Evolutionary conservation across 92 coral and sea anemone species (phyloP).

Genomic region (Porites cylindrica): DNA sequence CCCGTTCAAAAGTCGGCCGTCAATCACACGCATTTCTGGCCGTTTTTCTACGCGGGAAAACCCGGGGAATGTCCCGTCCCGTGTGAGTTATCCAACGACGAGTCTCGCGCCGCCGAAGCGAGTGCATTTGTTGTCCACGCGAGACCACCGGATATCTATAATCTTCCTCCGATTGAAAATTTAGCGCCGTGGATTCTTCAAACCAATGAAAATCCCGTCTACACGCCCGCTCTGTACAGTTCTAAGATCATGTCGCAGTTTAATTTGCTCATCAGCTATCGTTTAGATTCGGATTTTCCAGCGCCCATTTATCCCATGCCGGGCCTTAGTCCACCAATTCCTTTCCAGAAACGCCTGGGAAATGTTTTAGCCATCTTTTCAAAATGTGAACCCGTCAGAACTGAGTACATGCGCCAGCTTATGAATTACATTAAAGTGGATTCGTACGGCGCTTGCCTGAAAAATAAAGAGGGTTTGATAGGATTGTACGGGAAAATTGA

Average conservation of each 20-base stretch:
- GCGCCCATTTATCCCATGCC: slow-evolving; percentile 94
- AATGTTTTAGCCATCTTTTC: slow-evolving; percentile 82
- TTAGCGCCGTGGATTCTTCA: slow-evolving; percentile 96
- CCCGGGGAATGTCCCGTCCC: slow-evolving; percentile 90
- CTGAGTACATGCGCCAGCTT: slow-evolving; percentile 84
- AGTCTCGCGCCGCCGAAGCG: slow-evolving; percentile 80
- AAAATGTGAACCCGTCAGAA: slow-evolving; percentile 93
- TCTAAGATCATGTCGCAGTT: slow-evolving; percentile 84
- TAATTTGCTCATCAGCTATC: slow-evolving; percentile 82
- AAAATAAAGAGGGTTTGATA: slow-evolving; percentile 81
- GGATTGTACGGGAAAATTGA: slow-evolving; percentile 76
- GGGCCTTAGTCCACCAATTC: slow-evolving; percentile 76
- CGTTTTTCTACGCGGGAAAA: slow-evolving; percentile 94
- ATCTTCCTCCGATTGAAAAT: slow-evolving; percentile 91
- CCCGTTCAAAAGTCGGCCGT: slow-evolving; percentile 84
- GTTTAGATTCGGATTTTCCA: slow-evolving; percentile 96
- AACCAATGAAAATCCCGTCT: slow-evolving; percentile 93
- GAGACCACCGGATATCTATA: slow-evolving; percentile 83
- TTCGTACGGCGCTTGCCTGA: slow-evolving; percentile 88
- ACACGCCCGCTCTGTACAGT: slow-evolving; percentile 82
- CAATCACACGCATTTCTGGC: slow-evolving; percentile 95
- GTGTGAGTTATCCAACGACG: slow-evolving; percentile 89
- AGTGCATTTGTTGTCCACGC: slow-evolving; percentile 97
- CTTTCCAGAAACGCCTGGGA: slow-evolving; percentile 82
- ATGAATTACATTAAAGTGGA: slow-evolving; percentile 89